Base-by-base conservation (phyloP, 2,797 vertebrate genomes). In the Spinus olivaceus region DNA sequence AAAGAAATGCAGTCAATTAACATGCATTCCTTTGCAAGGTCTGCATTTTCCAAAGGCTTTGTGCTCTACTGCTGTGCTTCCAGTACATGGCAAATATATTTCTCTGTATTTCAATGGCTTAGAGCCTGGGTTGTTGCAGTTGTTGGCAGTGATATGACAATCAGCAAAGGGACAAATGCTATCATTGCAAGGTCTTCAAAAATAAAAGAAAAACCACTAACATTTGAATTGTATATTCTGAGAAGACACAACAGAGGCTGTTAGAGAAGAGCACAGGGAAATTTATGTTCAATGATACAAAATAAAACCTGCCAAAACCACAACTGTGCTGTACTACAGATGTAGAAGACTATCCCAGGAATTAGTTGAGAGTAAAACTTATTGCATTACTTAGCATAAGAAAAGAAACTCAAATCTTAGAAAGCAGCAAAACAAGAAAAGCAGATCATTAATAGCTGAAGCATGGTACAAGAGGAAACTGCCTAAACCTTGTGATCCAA, bases 231-330 rank as follows among this genome's bases (percentile, higher is more conserved):
- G 0, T 50, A 6, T 57, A 32, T 51, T 67, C 57, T 93, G 39
- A 35, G 14, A 90, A 70, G 19, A 21, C 6, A 54, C 10, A 79
- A 41, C 1, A 80, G 32, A 67, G 13, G 27, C 79, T 81, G 13
- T 41, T 72, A 44, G 14, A 69, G 12, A 42, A 46, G 2, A 69
- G 9, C 2, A 63, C 2, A 81, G 19, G 22, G 22, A 76, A 86
- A 86, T 4, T 9, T 53, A 63, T 27, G 10, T 49, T 57, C 22
- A 46, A 0, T 35, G 2, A 3, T 24, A 67, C 1, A 9, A 64
- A 60, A 70, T 41, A 54, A 10, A 0, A 1, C 0, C 2, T 4
- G 5, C 7, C 25, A 61, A 71, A 72, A 24, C 13, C 24, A 72
- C 13, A 81, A 27, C 3, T 49, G 22, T 42, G 5, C 27, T 59